These are phyloP conservation scores for Emydoidea blandingii DNA, from an alignment of 2,797 vertebrate species.

Conservation along the genomic window DNA sequence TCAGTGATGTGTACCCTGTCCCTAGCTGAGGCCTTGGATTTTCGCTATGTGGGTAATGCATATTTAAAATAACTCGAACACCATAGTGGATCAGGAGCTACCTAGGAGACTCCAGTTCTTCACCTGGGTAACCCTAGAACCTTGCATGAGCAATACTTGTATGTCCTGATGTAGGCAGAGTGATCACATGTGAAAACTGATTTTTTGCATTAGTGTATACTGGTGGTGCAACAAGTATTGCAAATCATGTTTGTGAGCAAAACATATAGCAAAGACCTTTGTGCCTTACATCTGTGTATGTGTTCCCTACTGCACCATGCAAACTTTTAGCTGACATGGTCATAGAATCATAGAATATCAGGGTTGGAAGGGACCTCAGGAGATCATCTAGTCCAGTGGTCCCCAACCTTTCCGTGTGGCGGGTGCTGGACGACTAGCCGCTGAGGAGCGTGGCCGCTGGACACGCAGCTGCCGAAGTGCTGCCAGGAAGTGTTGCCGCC, in stretches of 20 bases:
- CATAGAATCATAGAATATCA: too few species aligned
- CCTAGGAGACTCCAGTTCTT: background rate
- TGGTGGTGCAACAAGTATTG: background rate
- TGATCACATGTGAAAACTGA: accelerated
- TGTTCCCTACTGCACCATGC: accelerated
- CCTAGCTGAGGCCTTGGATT: accelerated
- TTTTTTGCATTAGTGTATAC: accelerated
- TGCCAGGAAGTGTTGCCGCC: too few species aligned
- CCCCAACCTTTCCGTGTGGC: too few species aligned
- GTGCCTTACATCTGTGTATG: accelerated
- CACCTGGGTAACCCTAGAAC: background rate
- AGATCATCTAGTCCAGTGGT: too few species aligned
- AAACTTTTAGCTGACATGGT: accelerated
- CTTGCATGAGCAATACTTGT: accelerated
- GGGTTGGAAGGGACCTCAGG: too few species aligned
- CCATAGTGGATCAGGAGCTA: background rate
- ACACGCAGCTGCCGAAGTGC: too few species aligned
- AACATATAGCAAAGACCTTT: background rate
- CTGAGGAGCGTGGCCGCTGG: too few species aligned
- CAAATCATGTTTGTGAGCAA: background rate
- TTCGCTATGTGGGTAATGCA: accelerated
- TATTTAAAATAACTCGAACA: background rate
- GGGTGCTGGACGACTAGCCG: too few species aligned
- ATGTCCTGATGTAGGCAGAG: accelerated
- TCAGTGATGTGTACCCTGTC: accelerated